phyloP scores from a whole-genome alignment of 2,888 invertebrate genomes.

The Ptychoptera albimana region DNA sequence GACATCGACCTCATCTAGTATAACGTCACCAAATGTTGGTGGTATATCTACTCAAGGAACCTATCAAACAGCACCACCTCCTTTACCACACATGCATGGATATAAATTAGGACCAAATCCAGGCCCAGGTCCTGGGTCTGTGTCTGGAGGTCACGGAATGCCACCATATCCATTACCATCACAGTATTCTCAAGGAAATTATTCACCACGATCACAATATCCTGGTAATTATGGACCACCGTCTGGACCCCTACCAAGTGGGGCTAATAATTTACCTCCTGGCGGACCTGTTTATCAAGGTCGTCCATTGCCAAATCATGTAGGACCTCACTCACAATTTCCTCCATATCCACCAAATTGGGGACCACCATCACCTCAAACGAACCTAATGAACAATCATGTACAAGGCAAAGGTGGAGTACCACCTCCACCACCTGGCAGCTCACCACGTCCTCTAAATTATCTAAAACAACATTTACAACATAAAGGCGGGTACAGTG shows the following conservation, averaged over 20 bases:
- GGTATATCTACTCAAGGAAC: slow-evolving; percentile 10
- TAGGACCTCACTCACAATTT: slow-evolving; percentile 31
- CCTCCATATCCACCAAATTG: slow-evolving; percentile 29
- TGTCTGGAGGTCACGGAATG: slow-evolving; percentile 31
- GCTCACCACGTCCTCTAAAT: slow-evolving; percentile 37
- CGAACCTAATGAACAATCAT: slow-evolving; percentile 27
- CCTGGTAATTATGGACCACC: slow-evolving; percentile 36
- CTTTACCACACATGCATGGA: slow-evolving; percentile 31
- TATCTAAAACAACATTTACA: slow-evolving; percentile 55
- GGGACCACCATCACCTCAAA: slow-evolving; percentile 27
- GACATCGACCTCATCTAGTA: slow-evolving; percentile 10
- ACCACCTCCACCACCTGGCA: slow-evolving; percentile 32
- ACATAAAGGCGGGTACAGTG: slow-evolving; percentile 49
- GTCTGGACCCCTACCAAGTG: slow-evolving; percentile 30
- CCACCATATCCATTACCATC: slow-evolving; percentile 37
- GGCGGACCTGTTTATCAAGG: slow-evolving; percentile 36
- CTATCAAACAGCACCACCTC: slow-evolving; percentile 15
- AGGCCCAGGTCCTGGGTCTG: slow-evolving; percentile 33
- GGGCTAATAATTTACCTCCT: slow-evolving; percentile 20
- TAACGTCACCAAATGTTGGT: slow-evolving; percentile 28
- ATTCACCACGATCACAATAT: slow-evolving; percentile 37
- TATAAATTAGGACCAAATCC: slow-evolving; percentile 47
- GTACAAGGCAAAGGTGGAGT: slow-evolving; percentile 26
- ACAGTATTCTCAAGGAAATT: slow-evolving; percentile 34
- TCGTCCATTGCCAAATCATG: slow-evolving; percentile 39